These are phyloP conservation scores for Archegozetes longisetosus DNA, from an alignment of 1,140 invertebrate species.

Conservation along the genomic window DNA sequence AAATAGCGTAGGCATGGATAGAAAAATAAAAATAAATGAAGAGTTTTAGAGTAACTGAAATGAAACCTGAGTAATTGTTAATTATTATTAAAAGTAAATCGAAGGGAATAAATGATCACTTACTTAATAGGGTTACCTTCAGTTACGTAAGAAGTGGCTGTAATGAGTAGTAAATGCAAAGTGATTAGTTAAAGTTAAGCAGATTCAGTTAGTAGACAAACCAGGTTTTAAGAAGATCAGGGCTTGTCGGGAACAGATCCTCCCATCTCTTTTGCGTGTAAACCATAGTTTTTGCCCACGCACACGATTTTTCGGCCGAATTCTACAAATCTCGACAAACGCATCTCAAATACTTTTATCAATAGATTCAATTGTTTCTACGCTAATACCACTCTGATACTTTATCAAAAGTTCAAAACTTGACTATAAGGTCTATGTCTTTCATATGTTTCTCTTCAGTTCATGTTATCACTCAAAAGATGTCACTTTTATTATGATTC, in stretches of 20 bases:
- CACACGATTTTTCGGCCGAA: slow-evolving; percentile 17
- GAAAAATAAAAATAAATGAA: too few relatives aligned
- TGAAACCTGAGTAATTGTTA: too few relatives aligned
- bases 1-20: too few relatives aligned
- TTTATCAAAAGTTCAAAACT: too few relatives aligned
- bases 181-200: neutral
- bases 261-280: slow-evolving; percentile 16
- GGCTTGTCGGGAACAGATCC: slow-evolving; percentile 7
- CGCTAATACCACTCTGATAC: too few relatives aligned
- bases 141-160: slow-evolving; percentile 14
- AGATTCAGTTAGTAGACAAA: neutral
- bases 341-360: slow-evolving; percentile 9
- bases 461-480: too few relatives aligned
- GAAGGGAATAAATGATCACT: neutral
- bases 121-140: slow-evolving; percentile 17
- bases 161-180: neutral
- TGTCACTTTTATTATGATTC: too few relatives aligned
- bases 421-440: too few relatives aligned
- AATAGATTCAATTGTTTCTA: neutral
- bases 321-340: slow-evolving; percentile 15
- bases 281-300: slow-evolving; percentile 16
- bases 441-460: too few relatives aligned
- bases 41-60: too few relatives aligned
- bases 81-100: too few relatives aligned
- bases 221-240: slow-evolving; percentile 17